Conservation (phyloP, 2,113 vertebrate species). For the Pipra filicauda region DNA sequence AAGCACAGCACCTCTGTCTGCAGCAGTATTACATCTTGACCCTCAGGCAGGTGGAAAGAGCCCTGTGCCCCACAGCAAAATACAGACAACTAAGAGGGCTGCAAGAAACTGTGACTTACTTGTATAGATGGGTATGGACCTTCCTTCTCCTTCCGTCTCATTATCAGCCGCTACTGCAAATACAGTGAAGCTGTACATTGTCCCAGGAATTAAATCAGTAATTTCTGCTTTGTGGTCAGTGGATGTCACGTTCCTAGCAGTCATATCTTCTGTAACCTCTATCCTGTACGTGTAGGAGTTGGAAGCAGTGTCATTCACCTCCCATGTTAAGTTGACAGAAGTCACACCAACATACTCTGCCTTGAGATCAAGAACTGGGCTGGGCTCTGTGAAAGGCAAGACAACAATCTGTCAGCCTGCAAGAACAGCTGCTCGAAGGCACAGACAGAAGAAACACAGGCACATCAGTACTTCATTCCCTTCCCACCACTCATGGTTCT, state of each 20-base stretch:
- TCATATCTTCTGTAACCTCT: neutral
- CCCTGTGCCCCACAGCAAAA: neutral
- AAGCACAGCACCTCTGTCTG: neutral
- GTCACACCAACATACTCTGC: neutral
- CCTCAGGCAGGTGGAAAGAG: neutral
- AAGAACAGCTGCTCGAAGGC: neutral
- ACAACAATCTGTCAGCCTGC: neutral
- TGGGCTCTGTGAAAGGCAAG: conserved; percentile 14
- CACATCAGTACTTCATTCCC: too few relatives aligned
- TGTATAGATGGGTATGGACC: neutral
- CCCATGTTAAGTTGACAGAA: conserved; percentile 58
- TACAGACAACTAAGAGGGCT: rapidly evolving
- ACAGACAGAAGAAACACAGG: neutral
- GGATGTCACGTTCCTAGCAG: rapidly evolving
- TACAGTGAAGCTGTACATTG: neutral
- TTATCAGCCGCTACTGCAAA: neutral
- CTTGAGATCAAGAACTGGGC: neutral
- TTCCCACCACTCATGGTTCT: neutral
- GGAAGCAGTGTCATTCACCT: neutral
- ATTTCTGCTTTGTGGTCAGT: rapidly evolving
- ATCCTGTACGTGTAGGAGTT: neutral
- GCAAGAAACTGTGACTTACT: neutral
- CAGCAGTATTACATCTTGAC: neutral
- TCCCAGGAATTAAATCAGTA: neutral
- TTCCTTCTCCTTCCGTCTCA: neutral